These are phyloP conservation scores for Lampris megalopsis DNA, from an alignment of 2,113 vertebrate species.

Conservation along the genomic window DNA sequence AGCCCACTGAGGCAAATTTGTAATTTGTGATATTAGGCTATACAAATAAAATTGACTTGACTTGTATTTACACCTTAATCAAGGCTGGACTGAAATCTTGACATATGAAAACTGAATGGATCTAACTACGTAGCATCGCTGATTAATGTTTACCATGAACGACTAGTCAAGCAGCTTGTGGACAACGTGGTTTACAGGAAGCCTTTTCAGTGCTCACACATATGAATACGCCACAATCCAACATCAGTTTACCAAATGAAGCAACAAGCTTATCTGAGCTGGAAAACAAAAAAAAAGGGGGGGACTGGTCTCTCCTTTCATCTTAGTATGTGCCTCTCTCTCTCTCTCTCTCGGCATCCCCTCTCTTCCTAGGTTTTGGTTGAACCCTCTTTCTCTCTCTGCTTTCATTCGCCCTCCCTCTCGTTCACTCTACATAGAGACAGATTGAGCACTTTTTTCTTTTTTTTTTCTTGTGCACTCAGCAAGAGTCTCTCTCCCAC, in stretches of 20 bases:
- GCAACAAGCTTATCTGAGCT: slow-evolving; percentile 12
- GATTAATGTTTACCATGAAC: too few relatives aligned
- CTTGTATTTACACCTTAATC: neutral
- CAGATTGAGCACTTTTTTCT: slow-evolving; percentile 76
- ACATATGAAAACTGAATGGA: neutral
- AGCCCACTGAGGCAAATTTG: too few relatives aligned
- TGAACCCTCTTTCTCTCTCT: slow-evolving; percentile 17
- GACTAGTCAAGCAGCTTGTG: too few relatives aligned
- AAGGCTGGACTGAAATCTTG: neutral
- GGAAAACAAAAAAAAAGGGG: neutral
- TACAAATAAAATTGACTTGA: too few relatives aligned
- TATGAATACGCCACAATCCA: neutral
- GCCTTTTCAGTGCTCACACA: neutral
- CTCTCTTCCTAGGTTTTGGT: slow-evolving; percentile 7
- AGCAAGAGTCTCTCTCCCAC: slow-evolving; percentile 66
- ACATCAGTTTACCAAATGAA: slow-evolving; percentile 15
- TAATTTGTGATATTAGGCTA: too few relatives aligned
- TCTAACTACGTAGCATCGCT: neutral
- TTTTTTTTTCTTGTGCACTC: slow-evolving; percentile 72
- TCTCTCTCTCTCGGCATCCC: neutral
- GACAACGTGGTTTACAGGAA: too few relatives aligned
- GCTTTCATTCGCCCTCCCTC: slow-evolving; percentile 40
- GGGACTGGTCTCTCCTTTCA: slow-evolving; percentile 49
- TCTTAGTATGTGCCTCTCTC: slow-evolving; percentile 44
- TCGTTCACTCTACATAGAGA: slow-evolving; percentile 47